Conservation (phyloP, 1,140 invertebrate species). For the Drosophila nigrodunni region DNA sequence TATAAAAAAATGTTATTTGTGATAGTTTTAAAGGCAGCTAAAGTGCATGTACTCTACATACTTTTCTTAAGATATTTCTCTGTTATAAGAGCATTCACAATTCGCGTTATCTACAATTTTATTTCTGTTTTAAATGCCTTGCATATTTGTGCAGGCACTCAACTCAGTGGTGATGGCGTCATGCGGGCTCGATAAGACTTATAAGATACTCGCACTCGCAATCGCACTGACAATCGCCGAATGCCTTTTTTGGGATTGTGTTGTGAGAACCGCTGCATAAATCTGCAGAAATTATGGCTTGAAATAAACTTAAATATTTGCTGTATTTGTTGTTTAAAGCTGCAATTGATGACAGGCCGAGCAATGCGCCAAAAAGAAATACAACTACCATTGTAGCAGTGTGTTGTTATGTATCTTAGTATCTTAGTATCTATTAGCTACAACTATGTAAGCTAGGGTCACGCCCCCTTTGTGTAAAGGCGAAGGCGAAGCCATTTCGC, state of each 20-base stretch:
- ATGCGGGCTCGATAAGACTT: slow-evolving; percentile 59
- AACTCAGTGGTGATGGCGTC: slow-evolving; percentile 55
- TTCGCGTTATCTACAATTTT: neutral
- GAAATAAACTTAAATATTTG: slow-evolving; percentile 14
- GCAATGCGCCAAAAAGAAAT: slow-evolving; percentile 6
- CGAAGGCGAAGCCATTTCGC: slow-evolving; percentile 42
- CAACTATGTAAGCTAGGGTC: slow-evolving; percentile 52
- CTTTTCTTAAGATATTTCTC: neutral
- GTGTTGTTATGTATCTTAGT: slow-evolving; percentile 18
- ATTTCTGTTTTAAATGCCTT: slow-evolving; percentile 60
- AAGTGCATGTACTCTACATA: too few species aligned
- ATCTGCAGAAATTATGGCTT: slow-evolving; percentile 57
- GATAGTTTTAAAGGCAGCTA: too few species aligned
- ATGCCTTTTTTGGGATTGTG: slow-evolving; percentile 35
- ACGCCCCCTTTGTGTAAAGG: slow-evolving; percentile 43
- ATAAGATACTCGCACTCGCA: slow-evolving; percentile 40
- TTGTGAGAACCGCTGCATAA: slow-evolving; percentile 52
- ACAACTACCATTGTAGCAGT: slow-evolving; percentile 20
- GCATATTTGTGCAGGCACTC: slow-evolving; percentile 64
- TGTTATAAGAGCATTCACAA: slow-evolving; percentile 21
- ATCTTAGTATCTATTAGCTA: slow-evolving; percentile 51
- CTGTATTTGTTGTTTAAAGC: slow-evolving; percentile 10
- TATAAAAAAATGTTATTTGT: too few species aligned
- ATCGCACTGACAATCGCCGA: neutral
- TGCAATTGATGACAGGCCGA: slow-evolving; percentile 55